A percentile compares a stretch with the other conserved stretches of the same genome.
Evolutionary conservation across 2,888 invertebrate genomes (phyloP).

Genomic region (Erebia aethiops): DNA sequence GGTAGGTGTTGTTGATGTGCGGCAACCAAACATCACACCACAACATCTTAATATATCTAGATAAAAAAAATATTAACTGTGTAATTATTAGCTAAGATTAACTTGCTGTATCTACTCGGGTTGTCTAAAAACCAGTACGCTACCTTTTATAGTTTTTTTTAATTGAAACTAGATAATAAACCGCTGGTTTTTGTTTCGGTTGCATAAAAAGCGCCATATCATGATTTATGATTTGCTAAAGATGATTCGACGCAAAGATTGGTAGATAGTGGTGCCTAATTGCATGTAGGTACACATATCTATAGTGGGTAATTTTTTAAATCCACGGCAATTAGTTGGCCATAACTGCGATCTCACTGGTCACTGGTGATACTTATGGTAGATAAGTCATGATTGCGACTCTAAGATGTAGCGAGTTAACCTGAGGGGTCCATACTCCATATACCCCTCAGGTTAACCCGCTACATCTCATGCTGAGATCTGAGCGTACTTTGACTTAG

Average conservation of each 20-base stretch:
- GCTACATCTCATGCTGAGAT: too few relatives aligned
- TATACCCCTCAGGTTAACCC: too few relatives aligned
- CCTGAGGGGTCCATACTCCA: too few relatives aligned
- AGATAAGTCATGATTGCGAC: too few relatives aligned
- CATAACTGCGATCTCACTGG: too few relatives aligned
- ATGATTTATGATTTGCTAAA: constrained; percentile 6
- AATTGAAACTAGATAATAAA: neutral
- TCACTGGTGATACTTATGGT: too few relatives aligned
- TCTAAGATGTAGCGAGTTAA: too few relatives aligned
- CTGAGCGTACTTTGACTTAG: too few relatives aligned
- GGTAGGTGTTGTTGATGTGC: too few relatives aligned
- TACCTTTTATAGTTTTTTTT: neutral
- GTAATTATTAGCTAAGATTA: neutral
- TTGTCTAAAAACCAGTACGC: constrained; percentile 1
- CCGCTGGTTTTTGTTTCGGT: constrained; percentile 10
- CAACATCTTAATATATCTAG: too few relatives aligned
- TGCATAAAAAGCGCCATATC: constrained; percentile 6
- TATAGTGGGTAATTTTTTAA: neutral
- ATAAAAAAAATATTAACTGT: neutral
- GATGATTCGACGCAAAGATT: neutral
- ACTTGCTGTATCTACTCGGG: neutral
- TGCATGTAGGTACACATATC: neutral
- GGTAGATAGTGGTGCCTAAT: neutral
- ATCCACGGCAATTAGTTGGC: too few relatives aligned
- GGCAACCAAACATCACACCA: too few relatives aligned